Base-by-base conservation (phyloP, 2,113 vertebrate species). In the Zootoca vivipara region DNA sequence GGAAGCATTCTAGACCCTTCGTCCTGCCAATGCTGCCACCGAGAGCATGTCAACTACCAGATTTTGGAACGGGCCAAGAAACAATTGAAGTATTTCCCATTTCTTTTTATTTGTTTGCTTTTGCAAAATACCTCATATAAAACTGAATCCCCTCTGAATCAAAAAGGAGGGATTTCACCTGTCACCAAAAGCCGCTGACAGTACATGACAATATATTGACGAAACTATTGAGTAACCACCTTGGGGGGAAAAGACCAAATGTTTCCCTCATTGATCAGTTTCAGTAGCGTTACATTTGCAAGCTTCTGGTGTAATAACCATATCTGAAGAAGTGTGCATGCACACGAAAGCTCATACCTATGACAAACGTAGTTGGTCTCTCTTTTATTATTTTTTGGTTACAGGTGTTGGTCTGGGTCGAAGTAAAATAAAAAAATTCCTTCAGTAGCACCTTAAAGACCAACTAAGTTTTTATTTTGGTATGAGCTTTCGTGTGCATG, bases 261-360 rank as follows among this genome's bases (percentile, higher is more conserved):
- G 89, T 20, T 40, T 22, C 85, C 9, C 35, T 22, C 0, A 0
- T 4, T 35, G n/a, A 3, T 30, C 5, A 40, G 56, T 77, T 78
- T 87, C 77, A 88, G 5, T 5, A 82, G 77, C 80, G 26, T 22
- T 40, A 0, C n/a, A 83, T 90, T 93, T 84, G 88, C 85, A 46
- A 92, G 42, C 18, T 70, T 80, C 16, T 85, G 46, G 56, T 88
- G 3, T 89, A 92, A 92, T 78, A 83, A 15, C 40, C 28, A 90
- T n/a, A n/a, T n/a, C n/a, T n/a, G n/a, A n/a, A n/a, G n/a, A n/a
- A n/a, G n/a, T n/a, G n/a, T n/a, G n/a, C n/a, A n/a, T n/a, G n/a
- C n/a, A n/a, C n/a, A n/a, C n/a, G n/a, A n/a, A n/a, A n/a, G n/a
- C n/a, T n/a, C n/a, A n/a, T n/a, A n/a, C n/a, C n/a, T n/a, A n/a